These are phyloP conservation scores for Myocastor coypus DNA, from an alignment of 2,113 vertebrate species.

Conservation along the genomic window DNA sequence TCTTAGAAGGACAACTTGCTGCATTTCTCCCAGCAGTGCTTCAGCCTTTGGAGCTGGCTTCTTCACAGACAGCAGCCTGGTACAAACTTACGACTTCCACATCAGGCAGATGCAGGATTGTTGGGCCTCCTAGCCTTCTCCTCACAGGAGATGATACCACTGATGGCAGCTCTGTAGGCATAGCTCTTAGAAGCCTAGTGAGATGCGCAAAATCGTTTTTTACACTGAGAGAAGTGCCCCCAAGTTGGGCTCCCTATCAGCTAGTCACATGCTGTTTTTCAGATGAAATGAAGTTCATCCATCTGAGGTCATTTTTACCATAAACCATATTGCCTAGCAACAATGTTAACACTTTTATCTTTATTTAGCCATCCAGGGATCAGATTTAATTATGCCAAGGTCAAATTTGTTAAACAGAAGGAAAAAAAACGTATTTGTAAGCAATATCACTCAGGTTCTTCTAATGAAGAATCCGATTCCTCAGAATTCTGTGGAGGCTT, in stretches of 20 bases:
- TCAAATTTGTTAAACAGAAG: not conserved
- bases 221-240: not conserved
- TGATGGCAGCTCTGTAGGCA: not conserved
- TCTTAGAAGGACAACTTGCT: not conserved
- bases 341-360: not conserved
- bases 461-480: not conserved
- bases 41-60: not conserved
- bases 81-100: not conserved
- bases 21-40: not conserved
- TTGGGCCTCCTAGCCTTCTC: not conserved
- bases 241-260: not conserved
- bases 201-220: not conserved
- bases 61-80: not conserved
- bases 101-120: not conserved
- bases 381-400: not conserved
- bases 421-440: not conserved
- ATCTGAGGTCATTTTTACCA: not conserved
- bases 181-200: not conserved
- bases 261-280: not conserved
- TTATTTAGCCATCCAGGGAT: not conserved
- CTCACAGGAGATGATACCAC: not conserved
- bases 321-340: conserved; percentile 1
- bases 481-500: not conserved
- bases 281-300: not conserved
- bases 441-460: conserved; percentile 15